Conservation (phyloP, 1,140 invertebrate genomes). For the Venustaconcha ellipsiformis region DNA sequence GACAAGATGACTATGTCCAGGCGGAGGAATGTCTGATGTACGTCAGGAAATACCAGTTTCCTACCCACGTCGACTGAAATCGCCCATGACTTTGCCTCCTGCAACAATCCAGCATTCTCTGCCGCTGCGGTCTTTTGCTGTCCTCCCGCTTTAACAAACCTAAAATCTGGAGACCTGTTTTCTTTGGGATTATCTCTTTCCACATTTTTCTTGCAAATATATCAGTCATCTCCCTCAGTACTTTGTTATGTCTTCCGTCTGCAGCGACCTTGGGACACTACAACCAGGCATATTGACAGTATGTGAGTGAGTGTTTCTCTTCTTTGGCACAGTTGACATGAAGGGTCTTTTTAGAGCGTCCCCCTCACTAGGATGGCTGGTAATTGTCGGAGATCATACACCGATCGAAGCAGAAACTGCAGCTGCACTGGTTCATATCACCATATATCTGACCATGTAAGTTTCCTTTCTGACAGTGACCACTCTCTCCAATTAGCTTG, state of each 20-base stretch:
- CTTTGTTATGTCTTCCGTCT: conserved; percentile 16
- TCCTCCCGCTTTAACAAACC: conserved; percentile 2
- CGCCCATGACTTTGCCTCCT: conserved; percentile 5
- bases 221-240: conserved; percentile 9
- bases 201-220: background rate
- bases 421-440: too few relatives aligned
- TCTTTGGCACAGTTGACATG: conserved; percentile 9
- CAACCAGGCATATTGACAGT: background rate
- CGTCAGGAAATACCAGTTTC: conserved; percentile 23
- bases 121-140: background rate
- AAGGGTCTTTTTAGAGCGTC: conserved; percentile 9
- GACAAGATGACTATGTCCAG: conserved; percentile 12
- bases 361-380: conserved; percentile 20
- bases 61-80: conserved; percentile 12
- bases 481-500: too few relatives aligned
- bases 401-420: conserved; percentile 16
- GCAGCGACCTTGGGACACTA: conserved; percentile 12
- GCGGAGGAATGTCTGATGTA: background rate
- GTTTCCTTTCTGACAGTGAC: too few relatives aligned
- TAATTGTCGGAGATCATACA: conserved; percentile 16
- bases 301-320: conserved; percentile 8
- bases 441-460: too few relatives aligned
- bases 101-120: background rate
- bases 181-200: background rate
- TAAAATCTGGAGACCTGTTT: background rate